Conservation (phyloP, 2,888 invertebrate species). For the Drosophila aldrichi region DNA sequence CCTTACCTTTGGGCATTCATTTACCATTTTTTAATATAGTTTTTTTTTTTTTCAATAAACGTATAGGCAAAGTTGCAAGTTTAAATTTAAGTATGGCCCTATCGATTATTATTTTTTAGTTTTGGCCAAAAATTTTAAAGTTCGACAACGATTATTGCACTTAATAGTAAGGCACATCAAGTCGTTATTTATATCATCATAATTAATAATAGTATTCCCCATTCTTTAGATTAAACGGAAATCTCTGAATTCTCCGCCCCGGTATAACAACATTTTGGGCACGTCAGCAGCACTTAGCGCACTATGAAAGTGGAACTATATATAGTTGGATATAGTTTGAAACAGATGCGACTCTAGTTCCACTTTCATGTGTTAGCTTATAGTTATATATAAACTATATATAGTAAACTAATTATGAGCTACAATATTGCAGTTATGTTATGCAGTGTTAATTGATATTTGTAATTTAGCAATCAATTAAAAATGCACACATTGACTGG, state of each 20-base stretch:
- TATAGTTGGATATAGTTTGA: neutral
- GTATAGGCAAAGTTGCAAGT: slow-evolving; percentile 46
- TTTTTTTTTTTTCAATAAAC: slow-evolving; percentile 30
- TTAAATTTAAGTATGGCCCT: slow-evolving; percentile 41
- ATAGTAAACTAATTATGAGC: slow-evolving; percentile 18
- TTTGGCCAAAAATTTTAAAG: slow-evolving; percentile 30
- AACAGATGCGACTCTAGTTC: slow-evolving; percentile 11
- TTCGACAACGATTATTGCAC: neutral
- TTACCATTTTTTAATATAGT: slow-evolving; percentile 32
- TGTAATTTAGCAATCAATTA: neutral
- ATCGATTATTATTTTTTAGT: slow-evolving; percentile 10
- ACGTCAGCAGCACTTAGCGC: slow-evolving; percentile 76
- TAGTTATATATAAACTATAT: slow-evolving; percentile 3
- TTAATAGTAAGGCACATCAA: slow-evolving; percentile 7
- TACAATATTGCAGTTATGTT: slow-evolving; percentile 31
- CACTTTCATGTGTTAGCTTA: slow-evolving; percentile 24
- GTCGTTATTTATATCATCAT: slow-evolving; percentile 9
- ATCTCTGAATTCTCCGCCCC: slow-evolving; percentile 32
- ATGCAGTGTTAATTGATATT: slow-evolving; percentile 5
- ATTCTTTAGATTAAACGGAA: slow-evolving; percentile 14
- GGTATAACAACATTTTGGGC: slow-evolving; percentile 72
- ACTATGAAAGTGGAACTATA: slow-evolving; percentile 35
- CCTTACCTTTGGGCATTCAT: slow-evolving; percentile 83
- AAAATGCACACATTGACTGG: slow-evolving; percentile 3
- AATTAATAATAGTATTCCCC: slow-evolving; percentile 20